These are phyloP conservation scores for Phasia obesa DNA, from an alignment of 2,888 invertebrate genomes.

Conservation along the genomic window DNA sequence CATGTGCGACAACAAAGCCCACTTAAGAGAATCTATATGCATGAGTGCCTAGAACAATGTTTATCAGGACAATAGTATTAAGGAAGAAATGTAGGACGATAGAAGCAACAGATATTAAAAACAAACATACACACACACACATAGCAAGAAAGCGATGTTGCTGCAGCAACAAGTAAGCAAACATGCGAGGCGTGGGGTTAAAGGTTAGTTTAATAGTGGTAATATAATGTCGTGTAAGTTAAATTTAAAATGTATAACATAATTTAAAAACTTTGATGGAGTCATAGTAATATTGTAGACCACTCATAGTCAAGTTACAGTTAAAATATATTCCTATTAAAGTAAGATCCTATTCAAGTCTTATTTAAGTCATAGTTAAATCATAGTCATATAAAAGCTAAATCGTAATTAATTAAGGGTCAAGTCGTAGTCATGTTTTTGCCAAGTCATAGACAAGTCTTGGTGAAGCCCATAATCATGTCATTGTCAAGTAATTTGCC, in stretches of 20 bases:
- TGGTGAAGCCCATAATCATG: not conserved
- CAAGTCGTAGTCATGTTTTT: not conserved
- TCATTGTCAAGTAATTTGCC: not conserved
- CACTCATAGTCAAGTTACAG: not conserved
- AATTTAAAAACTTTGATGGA: not conserved
- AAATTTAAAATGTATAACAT: not conserved
- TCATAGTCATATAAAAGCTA: not conserved
- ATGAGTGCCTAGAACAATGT: constrained; percentile 13
- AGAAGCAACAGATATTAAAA: not conserved
- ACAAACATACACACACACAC: not conserved
- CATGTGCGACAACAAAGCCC: constrained; percentile 66
- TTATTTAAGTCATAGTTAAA: constrained; percentile 1
- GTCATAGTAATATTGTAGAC: not conserved
- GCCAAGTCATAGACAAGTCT: not conserved
- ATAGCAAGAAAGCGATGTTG: not conserved
- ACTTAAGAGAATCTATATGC: constrained; percentile 48
- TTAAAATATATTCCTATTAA: not conserved
- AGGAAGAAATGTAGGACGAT: not conserved
- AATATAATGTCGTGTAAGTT: not conserved
- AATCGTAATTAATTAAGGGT: too few species aligned
- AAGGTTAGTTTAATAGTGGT: not conserved
- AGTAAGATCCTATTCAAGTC: not conserved
- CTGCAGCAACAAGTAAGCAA: not conserved
- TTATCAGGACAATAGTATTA: not conserved
- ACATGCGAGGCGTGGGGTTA: not conserved